These are phyloP conservation scores for Coccyzus lansbergi DNA, from an alignment of 2,797 vertebrate genomes.

Conservation along the genomic window DNA sequence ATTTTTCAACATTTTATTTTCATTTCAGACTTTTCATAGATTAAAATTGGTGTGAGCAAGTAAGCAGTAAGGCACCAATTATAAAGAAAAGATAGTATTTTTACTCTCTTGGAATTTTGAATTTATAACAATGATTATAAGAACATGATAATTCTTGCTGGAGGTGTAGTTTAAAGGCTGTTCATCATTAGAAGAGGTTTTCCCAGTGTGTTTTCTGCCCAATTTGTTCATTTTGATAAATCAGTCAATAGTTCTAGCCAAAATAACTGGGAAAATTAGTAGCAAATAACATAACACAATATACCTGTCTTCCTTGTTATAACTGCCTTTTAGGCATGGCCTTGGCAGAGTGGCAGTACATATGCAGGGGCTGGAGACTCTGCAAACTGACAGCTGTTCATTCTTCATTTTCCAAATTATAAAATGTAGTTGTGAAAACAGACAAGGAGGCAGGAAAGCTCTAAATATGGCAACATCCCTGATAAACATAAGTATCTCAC, in stretches of 20 bases:
- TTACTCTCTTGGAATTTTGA: not conserved
- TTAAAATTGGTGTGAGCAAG: not conserved
- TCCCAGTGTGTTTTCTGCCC: constrained; percentile 28
- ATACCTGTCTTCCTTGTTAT: constrained; percentile 11
- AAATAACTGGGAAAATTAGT: constrained; percentile 59
- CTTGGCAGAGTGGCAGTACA: not conserved
- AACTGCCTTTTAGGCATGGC: not conserved
- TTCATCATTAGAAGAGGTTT: constrained; percentile 46
- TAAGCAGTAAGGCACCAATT: not conserved
- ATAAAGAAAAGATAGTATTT: not conserved
- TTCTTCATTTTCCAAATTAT: constrained; percentile 2
- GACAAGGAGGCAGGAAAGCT: constrained; percentile 32
- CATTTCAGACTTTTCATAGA: not conserved
- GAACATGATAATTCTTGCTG: not conserved
- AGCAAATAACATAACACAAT: constrained; percentile 42
- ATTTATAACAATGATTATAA: not conserved
- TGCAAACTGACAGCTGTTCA: constrained; percentile 11
- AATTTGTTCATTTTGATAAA: constrained; percentile 62
- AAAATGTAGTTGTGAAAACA: constrained; percentile 47
- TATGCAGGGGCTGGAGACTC: not conserved
- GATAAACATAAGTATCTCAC: constrained; percentile 1
- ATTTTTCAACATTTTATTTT: not conserved
- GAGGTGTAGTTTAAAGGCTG: not conserved
- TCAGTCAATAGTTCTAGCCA: constrained; percentile 43
- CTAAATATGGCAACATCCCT: constrained; percentile 44